Base-by-base conservation (phyloP, 1,140 invertebrate genomes). In the Tetraneura akinire region DNA sequence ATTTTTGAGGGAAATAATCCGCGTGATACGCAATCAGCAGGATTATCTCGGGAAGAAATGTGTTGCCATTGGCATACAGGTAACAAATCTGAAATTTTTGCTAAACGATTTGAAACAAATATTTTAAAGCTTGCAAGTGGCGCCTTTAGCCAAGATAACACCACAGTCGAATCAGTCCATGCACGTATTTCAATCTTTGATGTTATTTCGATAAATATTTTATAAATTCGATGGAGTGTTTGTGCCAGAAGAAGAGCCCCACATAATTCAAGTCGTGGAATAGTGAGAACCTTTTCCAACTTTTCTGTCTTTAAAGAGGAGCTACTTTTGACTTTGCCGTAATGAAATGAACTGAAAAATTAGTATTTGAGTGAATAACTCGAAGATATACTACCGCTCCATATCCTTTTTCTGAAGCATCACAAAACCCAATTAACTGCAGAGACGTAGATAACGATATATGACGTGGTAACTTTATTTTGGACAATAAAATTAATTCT, bases 181-280 rank as follows among this genome's bases (percentile, higher is more conserved):
- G 62, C 57, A 37, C n/a, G n/a, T n/a, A n/a, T n/a, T n/a, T n/a
- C n/a, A n/a, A n/a, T n/a, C n/a, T n/a, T n/a, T n/a, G n/a, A n/a
- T n/a, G n/a, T 80, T 32, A 1, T 70, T 73, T 42, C 53, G 23
- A 53, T 37, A 51, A 3, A 81, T 26, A 3, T 49, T 64, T 16
- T 57, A 3, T 53, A 8, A 13, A 74, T 18, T 9, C 42, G 26
- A 47, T 29, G 8, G 1, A 55, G 5, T 29, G 83, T 80, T 64
- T 82, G 32, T 1, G 78, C 42, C 18, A 84, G 81, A 18, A 87
- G 21, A 11, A 84, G n/a, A 1, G 86, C 86, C 11, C 82, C 86
- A 45, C 82, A 84, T 10, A 87, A 81, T 81, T 87, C 86, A 66
- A 87, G 71, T 51, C 85, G 32, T 0, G 86, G 85, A 23, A 87